These are phyloP conservation scores for Drosophila parabipectinata DNA, from an alignment of 1,140 invertebrate genomes.

Conservation along the genomic window DNA sequence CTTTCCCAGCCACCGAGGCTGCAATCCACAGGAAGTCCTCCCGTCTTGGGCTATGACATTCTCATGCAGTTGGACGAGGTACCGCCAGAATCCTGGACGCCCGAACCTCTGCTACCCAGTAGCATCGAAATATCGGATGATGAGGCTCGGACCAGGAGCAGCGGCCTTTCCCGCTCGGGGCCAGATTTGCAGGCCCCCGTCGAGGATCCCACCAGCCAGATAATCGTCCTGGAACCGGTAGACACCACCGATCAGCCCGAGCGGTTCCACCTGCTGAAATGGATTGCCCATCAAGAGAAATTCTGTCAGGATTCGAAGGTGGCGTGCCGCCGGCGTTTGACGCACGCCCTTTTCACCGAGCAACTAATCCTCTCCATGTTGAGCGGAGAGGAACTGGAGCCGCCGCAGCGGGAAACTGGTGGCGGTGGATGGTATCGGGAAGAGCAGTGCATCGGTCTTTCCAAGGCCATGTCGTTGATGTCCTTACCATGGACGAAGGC, in stretches of 20 bases:
- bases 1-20: neutral
- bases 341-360: constrained; percentile 50
- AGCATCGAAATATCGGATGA: neutral
- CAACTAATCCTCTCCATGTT: constrained; percentile 65
- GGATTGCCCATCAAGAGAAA: constrained; percentile 28
- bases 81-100: constrained; percentile 1
- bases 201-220: neutral
- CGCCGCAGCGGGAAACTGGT: constrained; percentile 4
- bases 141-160: neutral
- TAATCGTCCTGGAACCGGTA: neutral
- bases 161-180: neutral
- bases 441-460: neutral
- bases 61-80: neutral
- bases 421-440: neutral
- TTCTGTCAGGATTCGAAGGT: neutral
- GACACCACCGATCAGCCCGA: neutral
- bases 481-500: constrained; percentile 34
- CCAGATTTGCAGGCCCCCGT: neutral
- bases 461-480: constrained; percentile 47
- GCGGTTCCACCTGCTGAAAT: constrained; percentile 31
- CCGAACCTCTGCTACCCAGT: neutral
- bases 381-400: constrained; percentile 41
- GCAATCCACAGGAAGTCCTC: neutral
- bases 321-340: neutral
- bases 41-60: neutral